phyloP scores from a whole-genome alignment of 1,140 invertebrate genomes.

The Saccostrea glomerata region DNA sequence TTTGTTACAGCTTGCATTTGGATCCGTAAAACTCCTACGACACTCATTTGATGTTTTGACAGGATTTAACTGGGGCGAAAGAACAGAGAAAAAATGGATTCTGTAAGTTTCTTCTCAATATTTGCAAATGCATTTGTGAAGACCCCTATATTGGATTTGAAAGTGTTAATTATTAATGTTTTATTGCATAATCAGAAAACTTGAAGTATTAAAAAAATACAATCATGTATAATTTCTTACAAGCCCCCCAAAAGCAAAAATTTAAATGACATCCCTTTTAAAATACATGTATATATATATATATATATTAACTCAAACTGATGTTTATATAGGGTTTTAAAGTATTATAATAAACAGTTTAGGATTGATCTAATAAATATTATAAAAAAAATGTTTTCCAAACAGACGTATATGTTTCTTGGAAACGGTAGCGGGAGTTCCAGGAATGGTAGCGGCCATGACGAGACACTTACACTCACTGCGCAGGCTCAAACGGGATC shows the following conservation, averaged over 20 bases:
- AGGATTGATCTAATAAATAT: no score
- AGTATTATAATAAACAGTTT: no score
- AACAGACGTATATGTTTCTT: constrained; percentile 75
- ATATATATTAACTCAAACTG: no score
- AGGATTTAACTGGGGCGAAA: constrained; percentile 69
- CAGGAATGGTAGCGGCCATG: constrained; percentile 80
- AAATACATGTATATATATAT: no score
- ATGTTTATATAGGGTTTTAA: no score
- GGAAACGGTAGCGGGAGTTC: constrained; percentile 77
- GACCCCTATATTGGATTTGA: no score
- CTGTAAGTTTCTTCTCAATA: constrained; percentile 63
- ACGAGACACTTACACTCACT: constrained; percentile 78
- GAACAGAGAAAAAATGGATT: constrained; percentile 74
- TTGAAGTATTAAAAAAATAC: no score
- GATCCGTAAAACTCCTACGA: constrained; percentile 65
- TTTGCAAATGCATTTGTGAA: neutral
- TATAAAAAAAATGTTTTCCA: constrained; percentile 4
- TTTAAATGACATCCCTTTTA: no score
- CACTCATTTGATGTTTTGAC: constrained; percentile 72
- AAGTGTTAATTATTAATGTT: no score
- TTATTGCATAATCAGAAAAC: no score
- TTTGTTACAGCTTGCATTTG: constrained; percentile 64
- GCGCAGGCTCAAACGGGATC: constrained; percentile 76
- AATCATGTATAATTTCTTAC: no score
- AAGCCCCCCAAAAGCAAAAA: no score